phyloP scores from a whole-genome alignment of 2,113 vertebrate genomes.

The Takifugu flavidus region DNA sequence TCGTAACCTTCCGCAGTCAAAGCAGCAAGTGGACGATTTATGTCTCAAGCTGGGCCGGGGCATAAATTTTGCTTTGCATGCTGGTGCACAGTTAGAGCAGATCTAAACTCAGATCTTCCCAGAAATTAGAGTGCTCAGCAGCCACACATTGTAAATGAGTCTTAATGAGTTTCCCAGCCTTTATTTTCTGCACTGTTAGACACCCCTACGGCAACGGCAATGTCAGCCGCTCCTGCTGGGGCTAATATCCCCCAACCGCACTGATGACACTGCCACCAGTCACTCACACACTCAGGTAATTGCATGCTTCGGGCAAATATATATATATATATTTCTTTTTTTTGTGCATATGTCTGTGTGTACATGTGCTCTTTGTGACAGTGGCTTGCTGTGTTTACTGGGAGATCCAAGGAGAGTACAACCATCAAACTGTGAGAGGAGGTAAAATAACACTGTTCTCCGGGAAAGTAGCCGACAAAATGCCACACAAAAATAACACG shows the following conservation, averaged over 20 bases:
- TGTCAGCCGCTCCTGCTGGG: conserved; percentile 59
- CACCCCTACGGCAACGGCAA: conserved; percentile 60
- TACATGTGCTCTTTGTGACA: background rate
- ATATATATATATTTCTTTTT: no score
- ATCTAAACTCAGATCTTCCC: conserved; percentile 49
- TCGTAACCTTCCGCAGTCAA: conserved; percentile 12
- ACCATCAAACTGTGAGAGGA: conserved; percentile 7
- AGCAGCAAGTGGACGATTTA: conserved; percentile 15
- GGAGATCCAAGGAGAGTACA: conserved; percentile 21
- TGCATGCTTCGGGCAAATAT: conserved; percentile 55
- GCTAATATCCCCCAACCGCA: conserved; percentile 61
- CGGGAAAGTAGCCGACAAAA: conserved; percentile 2
- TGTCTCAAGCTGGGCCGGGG: conserved; percentile 13
- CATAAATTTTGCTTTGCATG: conserved; percentile 30
- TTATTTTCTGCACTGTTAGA: conserved; percentile 76
- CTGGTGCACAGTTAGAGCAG: conserved; percentile 33
- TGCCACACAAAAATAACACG: conserved; percentile 1
- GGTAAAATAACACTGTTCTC: conserved; percentile 2
- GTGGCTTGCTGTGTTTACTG: conserved; percentile 18
- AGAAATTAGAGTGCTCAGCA: conserved; percentile 53
- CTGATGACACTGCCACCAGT: conserved; percentile 60
- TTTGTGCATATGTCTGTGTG: no score
- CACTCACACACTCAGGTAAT: conserved; percentile 64
- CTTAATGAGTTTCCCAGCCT: conserved; percentile 66
- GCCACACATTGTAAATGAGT: conserved; percentile 60